phyloP scores from a whole-genome alignment of 1,140 invertebrate species.

The Zeugodacus cucurbitae region DNA sequence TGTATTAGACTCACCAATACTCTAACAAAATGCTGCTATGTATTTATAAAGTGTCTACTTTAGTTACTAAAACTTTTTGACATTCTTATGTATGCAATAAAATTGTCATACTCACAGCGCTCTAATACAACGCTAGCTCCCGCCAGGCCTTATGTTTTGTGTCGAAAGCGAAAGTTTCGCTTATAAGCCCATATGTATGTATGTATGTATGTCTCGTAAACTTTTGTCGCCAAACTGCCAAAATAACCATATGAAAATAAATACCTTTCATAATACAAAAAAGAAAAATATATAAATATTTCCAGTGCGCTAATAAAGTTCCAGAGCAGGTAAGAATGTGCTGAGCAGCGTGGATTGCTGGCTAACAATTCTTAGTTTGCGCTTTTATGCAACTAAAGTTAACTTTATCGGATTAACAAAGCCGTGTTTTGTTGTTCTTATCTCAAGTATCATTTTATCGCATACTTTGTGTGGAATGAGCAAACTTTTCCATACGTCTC shows the following conservation, averaged over 20 bases:
- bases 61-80: not conserved
- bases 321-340: too few relatives aligned
- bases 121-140: not conserved
- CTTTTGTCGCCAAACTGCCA: not conserved
- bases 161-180: not conserved
- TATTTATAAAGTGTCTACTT: not conserved
- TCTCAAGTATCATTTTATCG: too few relatives aligned
- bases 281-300: not conserved
- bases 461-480: too few relatives aligned
- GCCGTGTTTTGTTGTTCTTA: too few relatives aligned
- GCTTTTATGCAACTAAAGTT: too few relatives aligned
- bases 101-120: not conserved
- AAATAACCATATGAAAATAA: not conserved
- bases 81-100: not conserved
- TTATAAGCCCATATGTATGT: not conserved
- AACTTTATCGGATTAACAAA: too few relatives aligned
- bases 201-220: not conserved
- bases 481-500: too few relatives aligned
- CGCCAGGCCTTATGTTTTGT: not conserved
- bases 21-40: not conserved
- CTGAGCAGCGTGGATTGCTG: too few relatives aligned
- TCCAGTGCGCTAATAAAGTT: not conserved
- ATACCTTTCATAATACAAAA: not conserved
- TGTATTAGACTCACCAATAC: not conserved
- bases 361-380: too few relatives aligned